Percentiles rank a stretch among this genome's conserved stretches.
Evolutionary conservation across 2,113 vertebrate genomes (phyloP).

Genomic region (Sporophila hypoxantha): DNA sequence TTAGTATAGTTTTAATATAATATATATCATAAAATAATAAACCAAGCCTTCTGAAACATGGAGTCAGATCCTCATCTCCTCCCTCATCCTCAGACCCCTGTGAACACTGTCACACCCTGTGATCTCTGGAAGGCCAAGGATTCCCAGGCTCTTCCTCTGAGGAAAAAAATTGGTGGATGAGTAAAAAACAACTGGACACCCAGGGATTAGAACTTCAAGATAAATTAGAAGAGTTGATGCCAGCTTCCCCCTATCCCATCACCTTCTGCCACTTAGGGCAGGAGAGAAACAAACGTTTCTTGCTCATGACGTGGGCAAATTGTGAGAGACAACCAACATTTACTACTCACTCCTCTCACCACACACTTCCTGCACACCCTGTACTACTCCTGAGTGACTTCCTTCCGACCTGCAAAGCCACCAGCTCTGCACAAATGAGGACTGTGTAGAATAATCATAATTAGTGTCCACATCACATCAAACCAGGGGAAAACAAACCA

Average conservation of each 20-base stretch:
- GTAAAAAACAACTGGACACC: not conserved
- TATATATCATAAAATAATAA: too few relatives aligned
- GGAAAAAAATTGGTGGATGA: not conserved
- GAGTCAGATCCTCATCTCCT: too few relatives aligned
- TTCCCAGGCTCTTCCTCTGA: not conserved
- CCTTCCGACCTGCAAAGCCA: not conserved
- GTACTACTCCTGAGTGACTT: not conserved
- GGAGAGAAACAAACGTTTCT: not conserved
- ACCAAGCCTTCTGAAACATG: too few relatives aligned
- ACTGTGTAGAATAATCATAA: not conserved
- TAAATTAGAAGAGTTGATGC: not conserved
- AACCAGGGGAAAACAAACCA: not conserved
- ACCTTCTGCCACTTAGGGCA: not conserved
- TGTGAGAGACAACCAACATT: not conserved
- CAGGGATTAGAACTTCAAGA: not conserved
- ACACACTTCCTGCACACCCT: not conserved
- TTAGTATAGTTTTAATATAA: too few relatives aligned
- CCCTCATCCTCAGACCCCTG: too few relatives aligned
- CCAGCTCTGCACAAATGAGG: not conserved
- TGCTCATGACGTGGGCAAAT: rapidly evolving
- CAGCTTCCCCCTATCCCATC: not conserved
- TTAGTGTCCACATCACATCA: rapidly evolving
- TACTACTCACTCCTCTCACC: not conserved
- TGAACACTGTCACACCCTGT: too few relatives aligned
- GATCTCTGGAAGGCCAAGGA: not conserved